Conservation (phyloP, 2,888 invertebrate genomes). For the Agonum fuliginosum region DNA sequence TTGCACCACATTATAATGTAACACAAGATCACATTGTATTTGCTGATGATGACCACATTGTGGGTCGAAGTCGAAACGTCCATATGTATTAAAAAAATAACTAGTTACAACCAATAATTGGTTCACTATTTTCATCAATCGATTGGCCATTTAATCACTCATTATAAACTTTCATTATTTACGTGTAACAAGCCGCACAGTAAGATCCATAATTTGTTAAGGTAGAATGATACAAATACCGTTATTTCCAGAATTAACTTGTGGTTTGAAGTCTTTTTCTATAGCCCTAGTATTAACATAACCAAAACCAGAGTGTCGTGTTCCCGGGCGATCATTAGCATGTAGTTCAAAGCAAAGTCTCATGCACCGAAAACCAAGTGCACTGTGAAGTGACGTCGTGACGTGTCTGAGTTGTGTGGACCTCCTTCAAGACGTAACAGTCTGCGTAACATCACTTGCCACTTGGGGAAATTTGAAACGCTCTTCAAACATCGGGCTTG, state of each 20-base stretch:
- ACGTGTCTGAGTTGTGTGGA: background rate
- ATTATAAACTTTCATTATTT: too few relatives aligned
- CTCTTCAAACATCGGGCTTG: background rate
- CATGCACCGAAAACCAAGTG: slow-evolving; percentile 11
- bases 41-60: too few relatives aligned
- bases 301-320: slow-evolving; percentile 37
- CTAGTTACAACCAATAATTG: too few relatives aligned
- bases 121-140: too few relatives aligned
- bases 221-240: too few relatives aligned
- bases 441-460: slow-evolving; percentile 43
- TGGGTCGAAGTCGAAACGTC: too few relatives aligned
- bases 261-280: slow-evolving; percentile 15
- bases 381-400: slow-evolving; percentile 4
- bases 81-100: too few relatives aligned
- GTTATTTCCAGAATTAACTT: slow-evolving; percentile 24
- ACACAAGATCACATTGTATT: too few relatives aligned
- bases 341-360: slow-evolving; percentile 41
- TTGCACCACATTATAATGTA: too few relatives aligned
- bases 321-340: slow-evolving; percentile 52
- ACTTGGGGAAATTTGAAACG: slow-evolving; percentile 50
- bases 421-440: slow-evolving; percentile 14
- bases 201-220: too few relatives aligned
- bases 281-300: background rate
- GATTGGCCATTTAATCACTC: too few relatives aligned
- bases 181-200: too few relatives aligned